Evolutionary conservation across 1,140 invertebrate genomes (phyloP).

Genomic region (Lepidurus apus): DNA sequence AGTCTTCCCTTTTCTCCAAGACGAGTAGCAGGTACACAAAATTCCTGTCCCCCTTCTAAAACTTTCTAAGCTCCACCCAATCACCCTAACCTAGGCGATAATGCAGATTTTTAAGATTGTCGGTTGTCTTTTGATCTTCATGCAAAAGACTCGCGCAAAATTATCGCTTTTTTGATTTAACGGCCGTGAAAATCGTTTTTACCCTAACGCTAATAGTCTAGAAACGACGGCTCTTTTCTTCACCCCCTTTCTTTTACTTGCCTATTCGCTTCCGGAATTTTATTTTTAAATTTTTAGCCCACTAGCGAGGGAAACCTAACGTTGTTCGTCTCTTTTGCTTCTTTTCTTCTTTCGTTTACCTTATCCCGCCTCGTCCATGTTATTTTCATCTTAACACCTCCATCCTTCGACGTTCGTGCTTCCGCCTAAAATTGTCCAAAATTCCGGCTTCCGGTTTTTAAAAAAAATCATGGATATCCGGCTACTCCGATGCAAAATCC

Average conservation of each 20-base stretch:
- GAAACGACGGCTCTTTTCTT: no score
- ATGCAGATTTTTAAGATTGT: no score
- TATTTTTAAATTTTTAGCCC: background rate
- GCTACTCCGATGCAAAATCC: background rate
- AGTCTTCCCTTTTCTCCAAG: conserved; percentile 76
- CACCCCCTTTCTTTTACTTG: background rate
- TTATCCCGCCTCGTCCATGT: background rate
- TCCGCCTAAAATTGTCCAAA: background rate
- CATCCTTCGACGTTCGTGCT: background rate
- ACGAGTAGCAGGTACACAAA: conserved; percentile 40
- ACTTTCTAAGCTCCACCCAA: no score
- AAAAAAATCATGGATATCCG: background rate
- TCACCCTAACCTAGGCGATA: no score
- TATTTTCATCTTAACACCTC: conserved; percentile 2
- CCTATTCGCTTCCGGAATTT: background rate
- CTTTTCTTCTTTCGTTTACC: background rate
- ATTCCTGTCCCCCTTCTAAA: background rate
- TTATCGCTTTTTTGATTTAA: no score
- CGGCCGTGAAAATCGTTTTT: no score
- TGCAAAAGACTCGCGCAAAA: no score
- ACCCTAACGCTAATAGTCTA: no score
- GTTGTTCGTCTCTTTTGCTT: background rate
- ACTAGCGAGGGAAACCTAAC: background rate
- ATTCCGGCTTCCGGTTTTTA: conserved; percentile 4
- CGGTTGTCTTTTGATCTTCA: no score